phyloP scores from a whole-genome alignment of 2,888 invertebrate species.

The Pheosia gnoma region DNA sequence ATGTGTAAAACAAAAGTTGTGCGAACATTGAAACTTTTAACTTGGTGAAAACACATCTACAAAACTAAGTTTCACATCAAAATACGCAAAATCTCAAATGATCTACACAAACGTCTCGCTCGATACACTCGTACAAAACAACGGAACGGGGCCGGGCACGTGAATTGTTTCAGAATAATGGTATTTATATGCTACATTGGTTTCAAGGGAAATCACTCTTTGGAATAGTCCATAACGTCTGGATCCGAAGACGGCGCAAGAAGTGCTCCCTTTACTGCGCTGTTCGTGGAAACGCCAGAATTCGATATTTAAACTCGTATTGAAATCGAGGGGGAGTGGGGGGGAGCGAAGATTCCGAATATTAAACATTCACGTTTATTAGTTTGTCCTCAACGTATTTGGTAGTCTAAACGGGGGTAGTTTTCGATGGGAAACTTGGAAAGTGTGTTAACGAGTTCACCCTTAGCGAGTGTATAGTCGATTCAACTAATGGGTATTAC shows the following conservation, averaged over 20 bases:
- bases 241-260: constrained; percentile 51
- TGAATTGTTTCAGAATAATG: constrained; percentile 81
- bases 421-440: constrained; percentile 73
- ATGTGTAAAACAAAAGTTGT: constrained; percentile 3
- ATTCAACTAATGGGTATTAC: constrained; percentile 73
- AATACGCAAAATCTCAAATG: constrained; percentile 41
- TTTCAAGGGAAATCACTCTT: constrained; percentile 83
- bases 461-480: constrained; percentile 57
- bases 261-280: constrained; percentile 49
- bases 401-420: constrained; percentile 77
- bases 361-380: constrained; percentile 84
- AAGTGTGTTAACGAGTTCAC: constrained; percentile 79
- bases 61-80: constrained; percentile 30
- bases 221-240: constrained; percentile 74
- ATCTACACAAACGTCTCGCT: constrained; percentile 40
- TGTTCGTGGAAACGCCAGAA: constrained; percentile 48
- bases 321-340: constrained; percentile 58
- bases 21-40: constrained; percentile 21
- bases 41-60: constrained; percentile 37
- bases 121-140: constrained; percentile 51
- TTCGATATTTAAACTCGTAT: constrained; percentile 66
- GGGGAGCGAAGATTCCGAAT: constrained; percentile 74
- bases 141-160: constrained; percentile 64
- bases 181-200: constrained; percentile 84
- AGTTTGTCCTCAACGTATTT: constrained; percentile 81